Evolutionary conservation across 2,797 vertebrate species (phyloP).

Genomic region (Cercopithecus mitis): DNA sequence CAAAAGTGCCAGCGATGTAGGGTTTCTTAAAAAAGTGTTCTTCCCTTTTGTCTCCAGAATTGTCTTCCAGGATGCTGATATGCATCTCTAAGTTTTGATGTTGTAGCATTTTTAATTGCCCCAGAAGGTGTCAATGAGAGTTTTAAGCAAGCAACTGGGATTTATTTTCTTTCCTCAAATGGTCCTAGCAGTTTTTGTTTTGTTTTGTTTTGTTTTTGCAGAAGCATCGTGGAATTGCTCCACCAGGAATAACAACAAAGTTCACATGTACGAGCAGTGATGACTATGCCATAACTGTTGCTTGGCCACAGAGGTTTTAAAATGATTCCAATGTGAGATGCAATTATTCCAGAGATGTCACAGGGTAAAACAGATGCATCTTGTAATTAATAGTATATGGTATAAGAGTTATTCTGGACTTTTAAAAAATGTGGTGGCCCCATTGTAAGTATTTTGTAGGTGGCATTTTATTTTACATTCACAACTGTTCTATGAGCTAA

Average conservation of each 20-base stretch:
- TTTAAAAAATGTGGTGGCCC: not conserved
- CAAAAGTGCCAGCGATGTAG: not conserved
- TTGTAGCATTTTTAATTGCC: not conserved
- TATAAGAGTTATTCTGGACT: not conserved
- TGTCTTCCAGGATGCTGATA: not conserved
- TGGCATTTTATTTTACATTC: not conserved
- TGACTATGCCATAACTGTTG: not conserved
- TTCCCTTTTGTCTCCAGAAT: not conserved
- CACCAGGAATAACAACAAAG: not conserved
- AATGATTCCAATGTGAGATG: not conserved
- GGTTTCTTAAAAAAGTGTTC: not conserved
- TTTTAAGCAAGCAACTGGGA: not conserved
- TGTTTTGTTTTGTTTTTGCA: not conserved
- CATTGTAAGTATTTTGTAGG: not conserved
- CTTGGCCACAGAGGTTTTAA: not conserved
- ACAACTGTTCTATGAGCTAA: not conserved
- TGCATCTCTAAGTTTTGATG: not conserved
- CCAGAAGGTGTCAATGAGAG: not conserved
- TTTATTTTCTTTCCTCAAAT: not conserved
- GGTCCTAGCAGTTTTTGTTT: not conserved
- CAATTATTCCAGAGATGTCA: not conserved
- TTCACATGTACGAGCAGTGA: not conserved
- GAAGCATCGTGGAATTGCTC: not conserved
- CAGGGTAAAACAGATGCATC: not conserved
- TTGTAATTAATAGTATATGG: not conserved